Evolutionary conservation across 2,113 vertebrate species (phyloP).

Genomic region (Helogale parvula): DNA sequence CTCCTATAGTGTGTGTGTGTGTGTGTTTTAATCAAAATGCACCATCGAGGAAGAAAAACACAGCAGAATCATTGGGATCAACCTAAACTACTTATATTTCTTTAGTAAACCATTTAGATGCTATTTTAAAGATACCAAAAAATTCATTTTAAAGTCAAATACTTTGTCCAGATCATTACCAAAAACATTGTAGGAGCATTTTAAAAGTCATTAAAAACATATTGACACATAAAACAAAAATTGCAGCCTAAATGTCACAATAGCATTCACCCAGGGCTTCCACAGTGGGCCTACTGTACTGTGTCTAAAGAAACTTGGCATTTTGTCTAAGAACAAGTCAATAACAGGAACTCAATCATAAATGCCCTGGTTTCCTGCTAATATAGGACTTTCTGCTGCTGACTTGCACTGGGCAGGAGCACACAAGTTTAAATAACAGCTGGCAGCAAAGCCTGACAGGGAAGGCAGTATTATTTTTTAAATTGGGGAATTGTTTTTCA

Average conservation of each 20-base stretch:
- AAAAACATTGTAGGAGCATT: constrained; percentile 43
- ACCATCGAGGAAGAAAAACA: not conserved
- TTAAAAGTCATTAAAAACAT: constrained; percentile 1
- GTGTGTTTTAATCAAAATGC: not conserved
- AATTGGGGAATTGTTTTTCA: constrained; percentile 73
- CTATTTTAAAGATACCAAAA: not conserved
- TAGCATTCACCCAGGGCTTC: constrained; percentile 51
- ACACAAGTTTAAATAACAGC: constrained; percentile 83
- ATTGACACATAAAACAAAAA: constrained; percentile 65
- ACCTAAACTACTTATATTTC: not conserved
- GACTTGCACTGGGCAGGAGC: constrained; percentile 77
- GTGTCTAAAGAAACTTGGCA: constrained; percentile 78
- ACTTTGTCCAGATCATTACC: constrained; percentile 49
- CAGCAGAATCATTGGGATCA: not conserved
- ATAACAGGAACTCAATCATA: constrained; percentile 97
- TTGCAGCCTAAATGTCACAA: constrained; percentile 59
- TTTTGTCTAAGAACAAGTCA: constrained; percentile 87
- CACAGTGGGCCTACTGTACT: constrained; percentile 79
- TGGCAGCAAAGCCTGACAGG: constrained; percentile 65
- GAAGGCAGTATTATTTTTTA: constrained; percentile 70
- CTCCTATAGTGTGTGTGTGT: not conserved
- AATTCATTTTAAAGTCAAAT: not conserved
- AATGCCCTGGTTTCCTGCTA: constrained; percentile 92
- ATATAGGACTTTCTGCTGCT: constrained; percentile 82
- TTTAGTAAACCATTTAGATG: constrained; percentile 1